A percentile compares a stretch with the other conserved stretches of the same genome.
These are phyloP conservation scores for Luperina testacea DNA, from an alignment of 2,888 invertebrate species.

Conservation along the genomic window DNA sequence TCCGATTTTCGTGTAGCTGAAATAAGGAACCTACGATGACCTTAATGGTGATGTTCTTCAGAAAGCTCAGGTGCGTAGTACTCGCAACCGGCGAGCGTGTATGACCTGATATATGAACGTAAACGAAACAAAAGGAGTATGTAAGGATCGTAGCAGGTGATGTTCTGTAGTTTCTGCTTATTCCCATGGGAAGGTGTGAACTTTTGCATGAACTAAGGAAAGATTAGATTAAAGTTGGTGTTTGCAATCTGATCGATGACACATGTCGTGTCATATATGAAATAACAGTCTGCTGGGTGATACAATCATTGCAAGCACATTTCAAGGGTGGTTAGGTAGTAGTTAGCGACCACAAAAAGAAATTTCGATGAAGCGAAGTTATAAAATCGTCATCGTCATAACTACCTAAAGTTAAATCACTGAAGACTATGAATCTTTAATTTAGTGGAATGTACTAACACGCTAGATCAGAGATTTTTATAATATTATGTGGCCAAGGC, in stretches of 20 bases:
- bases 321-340: slow-evolving; percentile 16
- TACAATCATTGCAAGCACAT: slow-evolving; percentile 1
- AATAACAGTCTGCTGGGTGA: not conserved
- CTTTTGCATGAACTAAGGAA: not conserved
- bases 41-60: not conserved
- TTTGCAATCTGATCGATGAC: not conserved
- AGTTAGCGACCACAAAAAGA: slow-evolving; percentile 1
- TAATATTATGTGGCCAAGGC: not conserved
- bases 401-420: slow-evolving; percentile 31
- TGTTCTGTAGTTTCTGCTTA: not conserved
- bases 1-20: not conserved
- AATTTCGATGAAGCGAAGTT: slow-evolving; percentile 14
- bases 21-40: not conserved
- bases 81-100: not conserved
- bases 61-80: not conserved
- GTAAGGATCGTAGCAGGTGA: no score
- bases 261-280: not conserved
- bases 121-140: not conserved
- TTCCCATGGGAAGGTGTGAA: not conserved
- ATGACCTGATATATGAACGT: not conserved
- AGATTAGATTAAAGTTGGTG: no score
- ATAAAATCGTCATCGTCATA: not conserved
- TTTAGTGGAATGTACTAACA: not conserved
- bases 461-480: not conserved
- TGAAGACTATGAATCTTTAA: slow-evolving; percentile 1